These are phyloP conservation scores for Tetragonula carbonaria DNA, from an alignment of 2,888 invertebrate genomes.

Conservation along the genomic window DNA sequence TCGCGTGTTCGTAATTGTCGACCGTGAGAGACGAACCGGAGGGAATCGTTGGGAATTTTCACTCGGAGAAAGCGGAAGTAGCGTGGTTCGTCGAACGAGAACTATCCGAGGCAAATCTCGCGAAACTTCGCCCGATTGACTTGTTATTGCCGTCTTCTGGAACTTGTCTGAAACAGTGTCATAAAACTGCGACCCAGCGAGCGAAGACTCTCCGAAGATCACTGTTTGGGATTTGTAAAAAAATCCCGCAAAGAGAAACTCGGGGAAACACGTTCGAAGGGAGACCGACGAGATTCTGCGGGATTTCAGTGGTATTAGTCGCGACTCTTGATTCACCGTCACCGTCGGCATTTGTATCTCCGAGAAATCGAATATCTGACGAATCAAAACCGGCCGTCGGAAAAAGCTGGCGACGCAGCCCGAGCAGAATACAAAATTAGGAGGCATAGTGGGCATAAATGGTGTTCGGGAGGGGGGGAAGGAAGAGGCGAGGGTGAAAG, in stretches of 20 bases:
- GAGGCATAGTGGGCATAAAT: not conserved
- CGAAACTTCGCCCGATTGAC: not conserved
- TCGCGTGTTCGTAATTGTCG: slow-evolving; percentile 3
- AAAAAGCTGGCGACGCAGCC: not conserved
- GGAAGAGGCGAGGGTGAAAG: not conserved
- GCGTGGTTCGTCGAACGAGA: not conserved
- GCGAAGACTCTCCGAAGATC: not conserved
- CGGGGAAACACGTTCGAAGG: not conserved
- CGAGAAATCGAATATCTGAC: not conserved
- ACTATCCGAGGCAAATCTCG: not conserved
- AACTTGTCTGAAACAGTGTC: not conserved
- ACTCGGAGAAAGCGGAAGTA: too few species aligned
- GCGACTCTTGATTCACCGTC: not conserved
- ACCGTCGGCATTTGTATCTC: not conserved
- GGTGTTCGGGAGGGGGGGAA: not conserved
- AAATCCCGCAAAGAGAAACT: not conserved
- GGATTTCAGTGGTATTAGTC: not conserved
- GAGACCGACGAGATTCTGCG: not conserved
- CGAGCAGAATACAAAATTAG: slow-evolving; percentile 24
- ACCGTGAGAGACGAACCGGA: not conserved
- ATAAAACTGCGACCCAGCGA: slow-evolving; percentile 6
- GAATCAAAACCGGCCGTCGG: not conserved
- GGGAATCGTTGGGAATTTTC: not conserved
- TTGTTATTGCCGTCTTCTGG: not conserved
- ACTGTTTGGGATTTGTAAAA: not conserved